Percentiles rank a stretch among this genome's conserved stretches.
Evolutionary conservation across 2,888 invertebrate genomes (phyloP).

Genomic region (Spodoptera littoralis): DNA sequence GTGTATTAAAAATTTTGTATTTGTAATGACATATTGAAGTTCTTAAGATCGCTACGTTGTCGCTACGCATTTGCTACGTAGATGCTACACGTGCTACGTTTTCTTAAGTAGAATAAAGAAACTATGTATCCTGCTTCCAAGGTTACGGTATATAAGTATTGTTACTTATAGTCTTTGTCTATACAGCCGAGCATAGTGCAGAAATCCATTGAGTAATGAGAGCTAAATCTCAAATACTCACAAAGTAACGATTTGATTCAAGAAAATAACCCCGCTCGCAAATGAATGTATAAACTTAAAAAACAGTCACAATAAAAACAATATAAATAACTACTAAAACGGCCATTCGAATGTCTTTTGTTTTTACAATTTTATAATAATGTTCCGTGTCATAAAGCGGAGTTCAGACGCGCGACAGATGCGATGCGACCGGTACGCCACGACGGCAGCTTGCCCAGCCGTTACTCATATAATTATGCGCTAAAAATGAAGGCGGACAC

Average conservation of each 20-base stretch:
- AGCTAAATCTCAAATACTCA: no score
- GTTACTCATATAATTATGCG: conserved; percentile 78
- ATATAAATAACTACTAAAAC: conserved; percentile 16
- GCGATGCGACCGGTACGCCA: conserved; percentile 77
- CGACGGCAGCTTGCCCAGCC: conserved; percentile 79
- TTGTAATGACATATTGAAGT: no score
- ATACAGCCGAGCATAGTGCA: no score
- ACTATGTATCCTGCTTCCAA: not conserved
- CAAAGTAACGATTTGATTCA: no score
- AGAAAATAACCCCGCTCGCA: no score
- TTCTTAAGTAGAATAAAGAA: conserved; percentile 10
- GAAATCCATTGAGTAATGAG: no score
- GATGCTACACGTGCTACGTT: conserved; percentile 7
- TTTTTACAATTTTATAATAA: conserved; percentile 33
- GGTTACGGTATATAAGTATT: no score
- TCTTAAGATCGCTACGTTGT: conserved; percentile 11
- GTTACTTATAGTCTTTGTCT: no score
- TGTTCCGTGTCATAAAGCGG: conserved; percentile 59
- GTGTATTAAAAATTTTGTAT: no score
- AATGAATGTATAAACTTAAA: not conserved
- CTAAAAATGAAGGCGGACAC: conserved; percentile 74
- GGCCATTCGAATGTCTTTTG: conserved; percentile 32
- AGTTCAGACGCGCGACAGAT: conserved; percentile 76
- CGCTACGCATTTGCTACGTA: conserved; percentile 23
- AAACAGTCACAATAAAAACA: not conserved